These are phyloP conservation scores for Cygnus atratus DNA, from an alignment of 2,113 vertebrate genomes.

Conservation along the genomic window DNA sequence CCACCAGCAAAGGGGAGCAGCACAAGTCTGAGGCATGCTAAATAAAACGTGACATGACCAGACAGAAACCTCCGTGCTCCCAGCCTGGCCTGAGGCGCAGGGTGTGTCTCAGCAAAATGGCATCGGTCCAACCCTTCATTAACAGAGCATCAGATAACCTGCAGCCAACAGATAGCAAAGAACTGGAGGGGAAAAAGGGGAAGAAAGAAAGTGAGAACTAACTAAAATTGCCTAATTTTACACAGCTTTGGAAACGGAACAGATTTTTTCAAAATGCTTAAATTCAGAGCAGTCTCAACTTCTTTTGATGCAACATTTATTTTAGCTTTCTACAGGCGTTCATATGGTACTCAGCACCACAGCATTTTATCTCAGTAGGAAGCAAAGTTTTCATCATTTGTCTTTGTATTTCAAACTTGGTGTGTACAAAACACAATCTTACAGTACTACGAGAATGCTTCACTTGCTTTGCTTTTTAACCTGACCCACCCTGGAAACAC, in stretches of 20 bases:
- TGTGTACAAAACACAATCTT: not conserved
- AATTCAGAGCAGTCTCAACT: not conserved
- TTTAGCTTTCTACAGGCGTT: not conserved
- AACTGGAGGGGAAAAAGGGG: not conserved
- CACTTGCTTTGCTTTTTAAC: slow-evolving; percentile 10
- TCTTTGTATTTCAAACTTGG: slow-evolving; percentile 11
- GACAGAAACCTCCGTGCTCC: not conserved
- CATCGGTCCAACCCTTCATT: not conserved
- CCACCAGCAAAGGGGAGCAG: accelerated
- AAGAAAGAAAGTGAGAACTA: not conserved
- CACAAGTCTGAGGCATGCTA: accelerated
- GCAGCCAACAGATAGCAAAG: not conserved
- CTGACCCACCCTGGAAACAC: not conserved
- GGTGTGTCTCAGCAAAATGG: not conserved
- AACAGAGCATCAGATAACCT: not conserved
- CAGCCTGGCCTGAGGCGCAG: not conserved
- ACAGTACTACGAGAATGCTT: not conserved
- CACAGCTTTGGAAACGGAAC: not conserved
- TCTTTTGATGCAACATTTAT: not conserved
- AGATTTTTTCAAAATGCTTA: not conserved
- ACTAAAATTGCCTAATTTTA: not conserved
- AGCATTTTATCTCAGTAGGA: not conserved
- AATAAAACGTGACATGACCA: not conserved
- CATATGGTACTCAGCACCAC: not conserved
- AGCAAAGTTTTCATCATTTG: slow-evolving; percentile 16